Evolutionary conservation across 2,113 vertebrate genomes (phyloP).

Genomic region (Semicossyphus pulcher): DNA sequence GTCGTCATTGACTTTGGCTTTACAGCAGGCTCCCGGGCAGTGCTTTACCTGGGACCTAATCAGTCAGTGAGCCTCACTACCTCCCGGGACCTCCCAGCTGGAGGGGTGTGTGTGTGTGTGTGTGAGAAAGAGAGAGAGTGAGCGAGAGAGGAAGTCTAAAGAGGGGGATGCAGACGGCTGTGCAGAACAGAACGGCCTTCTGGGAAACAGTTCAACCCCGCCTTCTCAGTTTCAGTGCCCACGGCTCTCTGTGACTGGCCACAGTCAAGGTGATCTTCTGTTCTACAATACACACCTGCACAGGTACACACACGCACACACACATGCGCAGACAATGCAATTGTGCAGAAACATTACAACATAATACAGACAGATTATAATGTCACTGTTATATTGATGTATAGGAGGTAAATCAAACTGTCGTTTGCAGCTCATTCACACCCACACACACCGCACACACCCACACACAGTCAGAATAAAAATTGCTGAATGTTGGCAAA

Average conservation of each 20-base stretch:
- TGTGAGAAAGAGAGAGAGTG: conserved; percentile 28
- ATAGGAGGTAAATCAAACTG: conserved; percentile 26
- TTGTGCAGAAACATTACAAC: conserved; percentile 28
- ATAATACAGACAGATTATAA: conserved; percentile 46
- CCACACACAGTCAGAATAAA: conserved; percentile 24
- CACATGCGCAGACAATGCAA: conserved; percentile 24
- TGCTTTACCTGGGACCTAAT: conserved; percentile 91
- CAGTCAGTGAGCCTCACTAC: conserved; percentile 87
- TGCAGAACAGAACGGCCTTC: conserved; percentile 78
- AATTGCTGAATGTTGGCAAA: conserved; percentile 35
- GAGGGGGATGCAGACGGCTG: conserved; percentile 60
- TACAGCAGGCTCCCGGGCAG: conserved; percentile 87
- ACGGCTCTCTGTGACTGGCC: conserved; percentile 81
- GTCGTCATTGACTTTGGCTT: conserved; percentile 85
- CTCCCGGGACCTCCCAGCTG: conserved; percentile 84
- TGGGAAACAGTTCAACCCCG: conserved; percentile 75
- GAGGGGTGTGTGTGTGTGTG: conserved; percentile 62
- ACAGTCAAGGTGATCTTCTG: conserved; percentile 84
- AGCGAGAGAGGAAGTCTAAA: conserved; percentile 54
- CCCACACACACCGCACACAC: conserved; percentile 13
- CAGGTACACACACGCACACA: conserved; percentile 43
- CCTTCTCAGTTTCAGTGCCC: conserved; percentile 78
- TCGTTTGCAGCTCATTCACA: conserved; percentile 15
- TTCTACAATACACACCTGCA: conserved; percentile 57
- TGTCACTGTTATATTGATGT: conserved; percentile 42